Evolutionary conservation across 2,113 vertebrate genomes (phyloP), one percentile per base, ranked within the genome.

Genomic region (Cisticola juncidis): DNA sequence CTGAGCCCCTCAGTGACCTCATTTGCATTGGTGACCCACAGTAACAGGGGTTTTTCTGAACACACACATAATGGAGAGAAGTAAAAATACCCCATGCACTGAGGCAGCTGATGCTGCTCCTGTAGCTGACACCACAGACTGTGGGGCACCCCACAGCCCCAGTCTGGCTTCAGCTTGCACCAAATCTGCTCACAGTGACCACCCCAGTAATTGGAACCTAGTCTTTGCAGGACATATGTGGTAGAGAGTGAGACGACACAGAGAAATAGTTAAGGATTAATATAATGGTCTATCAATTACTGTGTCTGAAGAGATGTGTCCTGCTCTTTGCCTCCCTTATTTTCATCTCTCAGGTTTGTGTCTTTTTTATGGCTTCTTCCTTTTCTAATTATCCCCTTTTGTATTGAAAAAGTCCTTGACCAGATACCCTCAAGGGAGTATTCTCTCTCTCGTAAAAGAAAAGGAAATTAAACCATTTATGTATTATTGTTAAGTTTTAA

Each of bases 121-220:
- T 35, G 53, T 3, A 79, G 31, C 1, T 81, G 58, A 40, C 21
- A 40, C 18, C 26, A 62, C 18, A 53, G 48, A 17, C 19, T 38
- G 14, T 3, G 3, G 44, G 18, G 28, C 16, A 53, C 25, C 14
- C 14, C 5, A 3, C 5, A 51, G 1, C 2, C 9, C 26, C 2
- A 31, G 3, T 24, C 48, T 57, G 31, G 31, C 25, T 60, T 22
- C 48, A 51, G 23, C 20, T 81, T 69, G 38, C 28, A 35, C 21
- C 58, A 62, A 28, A 68, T 38, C 26, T 51, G 56, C 31, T 77
- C 48, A 51, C 22, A 14, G 9, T 2, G 1, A 16, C 22, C 0
- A 0, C 18, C 12, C 9, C 33, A 40, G n/a, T 26, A 62, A 68
- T 1, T 51, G 47, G 14, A 22, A 80, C 20, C 19, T 23, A 18